Percentiles rank a stretch among this genome's conserved stretches.
Evolutionary conservation across 30 jellyfish, hydroid and myxozoan genomes (phyloP).

Genomic region (Haliclystus octoradiatus): DNA sequence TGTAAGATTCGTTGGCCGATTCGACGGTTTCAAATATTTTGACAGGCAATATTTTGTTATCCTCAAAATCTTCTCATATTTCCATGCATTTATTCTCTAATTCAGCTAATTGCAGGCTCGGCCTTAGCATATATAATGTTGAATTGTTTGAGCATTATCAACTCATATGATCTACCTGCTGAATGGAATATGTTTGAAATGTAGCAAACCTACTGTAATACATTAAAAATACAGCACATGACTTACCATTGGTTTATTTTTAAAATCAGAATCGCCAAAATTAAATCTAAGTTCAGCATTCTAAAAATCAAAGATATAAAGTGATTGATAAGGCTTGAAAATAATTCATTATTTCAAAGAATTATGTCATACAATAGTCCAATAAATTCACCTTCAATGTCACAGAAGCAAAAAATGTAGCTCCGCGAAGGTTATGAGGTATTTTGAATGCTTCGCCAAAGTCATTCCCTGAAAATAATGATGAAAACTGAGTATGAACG

Average conservation of each 20-base stretch:
- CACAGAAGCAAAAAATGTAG: slow-evolving; percentile 90
- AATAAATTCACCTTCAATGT: slow-evolving; percentile 59
- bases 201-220: too few species aligned
- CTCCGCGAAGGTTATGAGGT: slow-evolving; percentile 50
- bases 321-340: not conserved
- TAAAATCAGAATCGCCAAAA: slow-evolving; percentile 80
- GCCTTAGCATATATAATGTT: too few species aligned
- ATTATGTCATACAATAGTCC: not conserved
- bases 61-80: too few species aligned
- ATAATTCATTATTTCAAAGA: not conserved
- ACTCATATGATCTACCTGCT: too few species aligned
- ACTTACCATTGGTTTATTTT: slow-evolving; percentile 48
- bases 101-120: too few species aligned
- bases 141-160: too few species aligned
- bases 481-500: not conserved
- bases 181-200: too few species aligned
- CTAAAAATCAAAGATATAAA: slow-evolving; percentile 13
- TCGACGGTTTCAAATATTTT: too few species aligned
- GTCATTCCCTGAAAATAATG: slow-evolving; percentile 38
- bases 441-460: slow-evolving; percentile 85
- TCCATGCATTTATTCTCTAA: too few species aligned
- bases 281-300: slow-evolving; percentile 88
- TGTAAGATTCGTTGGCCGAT: too few species aligned
- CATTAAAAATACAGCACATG: too few species aligned
- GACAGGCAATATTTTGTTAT: too few species aligned